Evolutionary conservation across 37 sponge, comb jelly and placozoan species (phyloP), one percentile per base, ranked within the genome.

Genomic region (Lycopodina hypogea): DNA sequence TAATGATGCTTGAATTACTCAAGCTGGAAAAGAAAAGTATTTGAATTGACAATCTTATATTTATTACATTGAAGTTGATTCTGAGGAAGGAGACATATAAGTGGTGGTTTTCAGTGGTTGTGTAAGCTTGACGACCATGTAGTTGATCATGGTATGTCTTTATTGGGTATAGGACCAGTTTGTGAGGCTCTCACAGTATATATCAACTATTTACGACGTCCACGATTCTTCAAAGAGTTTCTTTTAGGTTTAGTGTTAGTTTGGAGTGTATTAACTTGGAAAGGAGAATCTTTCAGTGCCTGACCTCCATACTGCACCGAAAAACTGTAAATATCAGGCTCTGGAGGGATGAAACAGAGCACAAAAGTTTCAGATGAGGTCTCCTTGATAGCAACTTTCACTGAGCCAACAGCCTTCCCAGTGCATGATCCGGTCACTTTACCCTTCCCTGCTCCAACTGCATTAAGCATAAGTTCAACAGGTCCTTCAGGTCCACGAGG

Each of bases 221-320:
- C n/a, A n/a, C n/a, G n/a, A n/a, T n/a, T n/a, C n/a, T n/a, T n/a
- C n/a, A n/a, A n/a, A n/a, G n/a, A n/a, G n/a, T n/a, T n/a, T n/a
- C n/a, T n/a, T n/a, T n/a, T n/a, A n/a, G n/a, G 57, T 21, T 75
- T 72, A 35, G 71, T 71, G 59, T 84, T 68, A 38, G 79, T 29
- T 18, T 86, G 86, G 22, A 72, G 77, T 15, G 78, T 77, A 45
- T 82, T 78, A 42, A 91, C 57, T 1, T 39, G 56, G 72, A 87
- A 91, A 19, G 92, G 92, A 28, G 88, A 87, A 21, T 88, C 92
- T n/a, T 63, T 56, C 26, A 91, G 72, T 60, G 79, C 74, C 51
- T 78, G 65, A 22, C 77, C 81, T 28, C 78, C 75, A 53, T 76
- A 78, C 76, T 86, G 74, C 18, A 90, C 90, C 37, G 66, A 52